These are phyloP conservation scores for Elachura formosa DNA, from an alignment of 2,113 vertebrate species.

Conservation along the genomic window DNA sequence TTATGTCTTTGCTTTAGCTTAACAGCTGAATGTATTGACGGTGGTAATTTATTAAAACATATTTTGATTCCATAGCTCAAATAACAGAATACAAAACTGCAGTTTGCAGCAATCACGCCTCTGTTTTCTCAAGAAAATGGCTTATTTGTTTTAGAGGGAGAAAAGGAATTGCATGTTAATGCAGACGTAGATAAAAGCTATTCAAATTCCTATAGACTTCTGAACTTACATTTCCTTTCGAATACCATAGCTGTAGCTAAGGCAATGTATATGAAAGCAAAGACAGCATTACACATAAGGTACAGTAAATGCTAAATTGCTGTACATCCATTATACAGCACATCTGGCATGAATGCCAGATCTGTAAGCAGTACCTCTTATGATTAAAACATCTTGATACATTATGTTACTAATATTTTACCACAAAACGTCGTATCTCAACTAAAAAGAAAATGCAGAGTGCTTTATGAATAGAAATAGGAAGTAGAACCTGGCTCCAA, in stretches of 20 bases:
- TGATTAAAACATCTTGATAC: background rate
- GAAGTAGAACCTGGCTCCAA: background rate
- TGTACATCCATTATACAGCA: background rate
- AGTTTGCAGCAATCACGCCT: background rate
- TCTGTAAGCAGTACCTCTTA: background rate
- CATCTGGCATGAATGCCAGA: background rate
- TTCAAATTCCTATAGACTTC: background rate
- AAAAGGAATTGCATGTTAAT: background rate
- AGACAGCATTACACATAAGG: background rate
- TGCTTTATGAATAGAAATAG: background rate
- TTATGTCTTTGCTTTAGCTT: background rate
- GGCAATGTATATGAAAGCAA: background rate
- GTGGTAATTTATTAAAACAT: constrained; percentile 17
- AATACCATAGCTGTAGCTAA: background rate
- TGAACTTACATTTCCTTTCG: background rate
- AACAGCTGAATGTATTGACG: constrained; percentile 16
- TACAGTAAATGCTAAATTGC: background rate
- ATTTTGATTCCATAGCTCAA: constrained; percentile 1
- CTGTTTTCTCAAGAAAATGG: background rate
- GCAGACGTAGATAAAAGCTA: background rate
- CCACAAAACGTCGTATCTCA: background rate
- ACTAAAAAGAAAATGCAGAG: background rate
- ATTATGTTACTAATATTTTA: background rate
- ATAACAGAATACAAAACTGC: background rate
- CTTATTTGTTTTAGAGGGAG: background rate